Evolutionary conservation across 2,888 invertebrate species (phyloP).

Genomic region (Abscondita cerata): DNA sequence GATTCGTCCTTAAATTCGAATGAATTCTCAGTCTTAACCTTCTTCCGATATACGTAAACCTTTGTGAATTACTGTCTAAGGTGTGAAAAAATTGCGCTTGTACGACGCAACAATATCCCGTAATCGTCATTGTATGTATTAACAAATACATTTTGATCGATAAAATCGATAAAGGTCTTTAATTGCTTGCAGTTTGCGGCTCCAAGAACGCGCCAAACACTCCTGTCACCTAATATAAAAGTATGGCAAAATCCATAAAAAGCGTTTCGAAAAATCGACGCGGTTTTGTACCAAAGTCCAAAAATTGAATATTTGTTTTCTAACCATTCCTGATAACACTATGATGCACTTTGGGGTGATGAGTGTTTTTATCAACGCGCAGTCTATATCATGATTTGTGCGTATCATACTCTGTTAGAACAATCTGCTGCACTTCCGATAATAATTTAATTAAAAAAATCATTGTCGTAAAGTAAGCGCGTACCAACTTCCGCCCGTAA

Average conservation of each 20-base stretch:
- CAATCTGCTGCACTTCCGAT: neutral
- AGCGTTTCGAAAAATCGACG: neutral
- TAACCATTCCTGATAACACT: constrained; percentile 47
- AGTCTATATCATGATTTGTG: neutral
- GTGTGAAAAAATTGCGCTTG: constrained; percentile 59
- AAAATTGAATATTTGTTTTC: constrained; percentile 24
- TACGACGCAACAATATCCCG: constrained; percentile 56
- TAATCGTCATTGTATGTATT: constrained; percentile 60
- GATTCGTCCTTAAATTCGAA: constrained; percentile 44
- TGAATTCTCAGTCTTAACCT: constrained; percentile 49
- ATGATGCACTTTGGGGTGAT: neutral
- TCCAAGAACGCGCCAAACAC: constrained; percentile 48
- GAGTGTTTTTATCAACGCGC: neutral
- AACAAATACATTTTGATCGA: constrained; percentile 49
- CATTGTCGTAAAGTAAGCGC: neutral
- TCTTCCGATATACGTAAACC: constrained; percentile 49
- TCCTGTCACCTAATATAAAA: constrained; percentile 59
- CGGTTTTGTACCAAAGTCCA: neutral
- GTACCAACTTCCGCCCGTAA: neutral
- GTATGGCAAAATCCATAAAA: constrained; percentile 45
- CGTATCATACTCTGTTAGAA: constrained; percentile 4
- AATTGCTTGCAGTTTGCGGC: constrained; percentile 39
- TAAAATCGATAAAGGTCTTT: neutral
- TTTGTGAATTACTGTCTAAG: constrained; percentile 42
- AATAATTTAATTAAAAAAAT: neutral